Percentiles rank a stretch among this genome's conserved stretches.
These are phyloP conservation scores for Tribolium madens DNA, from an alignment of 1,140 invertebrate species.

Conservation along the genomic window DNA sequence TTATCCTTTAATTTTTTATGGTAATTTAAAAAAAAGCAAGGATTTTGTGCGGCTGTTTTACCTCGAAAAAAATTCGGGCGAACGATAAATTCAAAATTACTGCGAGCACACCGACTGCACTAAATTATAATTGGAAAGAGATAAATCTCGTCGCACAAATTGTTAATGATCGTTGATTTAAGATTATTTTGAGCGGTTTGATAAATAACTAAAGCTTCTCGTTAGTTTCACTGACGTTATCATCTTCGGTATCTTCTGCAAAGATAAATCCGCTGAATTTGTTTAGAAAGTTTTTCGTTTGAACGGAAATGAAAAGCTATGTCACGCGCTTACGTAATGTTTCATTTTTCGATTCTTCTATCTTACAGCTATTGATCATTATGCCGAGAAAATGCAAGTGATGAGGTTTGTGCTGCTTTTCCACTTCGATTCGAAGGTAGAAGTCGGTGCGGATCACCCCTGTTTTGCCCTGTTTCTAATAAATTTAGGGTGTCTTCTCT, in stretches of 20 bases:
- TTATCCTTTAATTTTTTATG: conserved; percentile 35
- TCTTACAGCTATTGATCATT: conserved; percentile 21
- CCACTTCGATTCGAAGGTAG: neutral
- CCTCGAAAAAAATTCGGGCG: neutral
- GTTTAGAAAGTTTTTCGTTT: conserved; percentile 34
- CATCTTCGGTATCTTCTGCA: conserved; percentile 25
- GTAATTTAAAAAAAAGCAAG: neutral
- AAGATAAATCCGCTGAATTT: conserved; percentile 39
- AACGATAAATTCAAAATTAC: conserved; percentile 9
- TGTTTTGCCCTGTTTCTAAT: conserved; percentile 8
- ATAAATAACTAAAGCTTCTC: conserved; percentile 35
- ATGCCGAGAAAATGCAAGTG: neutral
- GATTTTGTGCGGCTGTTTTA: neutral
- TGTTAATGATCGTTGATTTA: conserved; percentile 38
- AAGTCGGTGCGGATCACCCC: neutral
- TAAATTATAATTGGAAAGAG: conserved; percentile 34
- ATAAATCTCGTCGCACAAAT: conserved; percentile 32
- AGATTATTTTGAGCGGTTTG: conserved; percentile 36
- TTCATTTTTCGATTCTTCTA: conserved; percentile 21
- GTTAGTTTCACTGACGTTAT: conserved; percentile 33
- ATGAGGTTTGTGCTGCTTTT: neutral
- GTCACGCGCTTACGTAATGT: conserved; percentile 28
- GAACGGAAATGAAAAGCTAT: conserved; percentile 35
- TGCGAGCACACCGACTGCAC: neutral
- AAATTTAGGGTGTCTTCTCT: conserved; percentile 28